These are phyloP conservation scores for Drosophila koepferae DNA, from an alignment of 2,888 invertebrate species.

Conservation along the genomic window DNA sequence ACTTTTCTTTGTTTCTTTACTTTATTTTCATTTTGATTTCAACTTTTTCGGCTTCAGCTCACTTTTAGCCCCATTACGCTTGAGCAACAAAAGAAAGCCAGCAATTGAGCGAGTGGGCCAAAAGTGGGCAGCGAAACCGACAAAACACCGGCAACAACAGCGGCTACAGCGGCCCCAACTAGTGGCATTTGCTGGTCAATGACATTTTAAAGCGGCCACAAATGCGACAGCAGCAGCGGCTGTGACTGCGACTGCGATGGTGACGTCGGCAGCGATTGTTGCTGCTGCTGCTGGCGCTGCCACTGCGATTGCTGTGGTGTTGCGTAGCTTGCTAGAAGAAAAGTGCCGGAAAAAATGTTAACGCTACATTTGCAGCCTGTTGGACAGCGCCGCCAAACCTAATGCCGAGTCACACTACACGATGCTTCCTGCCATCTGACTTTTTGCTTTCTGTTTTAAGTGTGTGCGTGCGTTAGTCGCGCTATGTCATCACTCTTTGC, in stretches of 20 bases:
- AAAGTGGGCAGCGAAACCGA: slow-evolving; percentile 70
- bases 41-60: slow-evolving; percentile 74
- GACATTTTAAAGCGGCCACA: slow-evolving; percentile 73
- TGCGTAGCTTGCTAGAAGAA: slow-evolving; percentile 60
- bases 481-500: slow-evolving; percentile 57
- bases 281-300: background rate
- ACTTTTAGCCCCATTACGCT: slow-evolving; percentile 80
- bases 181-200: slow-evolving; percentile 81
- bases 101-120: slow-evolving; percentile 75
- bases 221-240: slow-evolving; percentile 20
- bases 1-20: slow-evolving; percentile 38
- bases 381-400: slow-evolving; percentile 58
- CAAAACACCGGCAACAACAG: slow-evolving; percentile 58
- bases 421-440: slow-evolving; percentile 71
- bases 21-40: slow-evolving; percentile 52
- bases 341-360: slow-evolving; percentile 73
- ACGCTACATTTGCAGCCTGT: slow-evolving; percentile 53
- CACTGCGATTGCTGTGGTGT: slow-evolving; percentile 32
- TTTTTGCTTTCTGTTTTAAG: slow-evolving; percentile 26
- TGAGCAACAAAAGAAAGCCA: slow-evolving; percentile 79
- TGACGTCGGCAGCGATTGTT: background rate
- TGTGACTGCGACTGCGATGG: slow-evolving; percentile 12
- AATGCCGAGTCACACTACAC: slow-evolving; percentile 67
- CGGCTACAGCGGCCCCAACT: slow-evolving; percentile 59
- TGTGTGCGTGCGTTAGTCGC: slow-evolving; percentile 13